A percentile compares a stretch with the other conserved stretches of the same genome.
phyloP scores from a whole-genome alignment of 2,113 vertebrate species.

The Psettodes erumei region DNA sequence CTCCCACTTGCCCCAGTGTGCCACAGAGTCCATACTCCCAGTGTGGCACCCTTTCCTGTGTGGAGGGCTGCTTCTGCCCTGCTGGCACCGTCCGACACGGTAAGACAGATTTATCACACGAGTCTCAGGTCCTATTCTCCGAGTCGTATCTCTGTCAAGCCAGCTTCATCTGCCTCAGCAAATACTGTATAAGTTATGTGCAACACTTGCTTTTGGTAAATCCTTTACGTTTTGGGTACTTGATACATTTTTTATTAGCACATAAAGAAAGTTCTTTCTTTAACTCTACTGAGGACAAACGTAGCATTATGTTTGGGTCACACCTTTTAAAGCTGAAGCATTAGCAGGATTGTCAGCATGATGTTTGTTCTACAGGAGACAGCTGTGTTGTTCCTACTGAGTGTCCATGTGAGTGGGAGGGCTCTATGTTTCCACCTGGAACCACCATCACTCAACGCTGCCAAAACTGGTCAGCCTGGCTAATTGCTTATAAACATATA shows the following conservation, averaged over 20 bases:
- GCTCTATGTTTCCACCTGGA: constrained; percentile 84
- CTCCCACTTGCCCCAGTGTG: constrained; percentile 79
- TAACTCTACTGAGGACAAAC: neutral
- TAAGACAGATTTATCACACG: too few species aligned
- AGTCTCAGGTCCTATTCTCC: too few species aligned
- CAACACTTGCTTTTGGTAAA: too few species aligned
- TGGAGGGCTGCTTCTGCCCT: constrained; percentile 93
- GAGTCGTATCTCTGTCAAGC: too few species aligned
- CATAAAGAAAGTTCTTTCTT: too few species aligned
- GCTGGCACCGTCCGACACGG: constrained; percentile 83
- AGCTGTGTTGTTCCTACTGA: constrained; percentile 79
- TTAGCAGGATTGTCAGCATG: neutral
- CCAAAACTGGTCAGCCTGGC: constrained; percentile 88
- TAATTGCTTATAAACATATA: neutral
- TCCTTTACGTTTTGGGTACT: too few species aligned
- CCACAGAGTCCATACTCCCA: constrained; percentile 69
- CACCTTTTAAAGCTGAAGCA: neutral
- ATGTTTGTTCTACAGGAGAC: constrained; percentile 72
- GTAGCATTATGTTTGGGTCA: neutral
- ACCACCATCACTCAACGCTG: constrained; percentile 82
- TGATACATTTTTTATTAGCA: too few species aligned
- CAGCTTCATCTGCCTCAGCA: too few species aligned
- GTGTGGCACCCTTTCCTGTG: constrained; percentile 82
- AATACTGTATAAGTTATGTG: too few species aligned
- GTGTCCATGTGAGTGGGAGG: constrained; percentile 89